Evolutionary conservation across 2,797 vertebrate species (phyloP), one percentile per base, ranked within the genome.

Genomic region (Mus spretus): DNA sequence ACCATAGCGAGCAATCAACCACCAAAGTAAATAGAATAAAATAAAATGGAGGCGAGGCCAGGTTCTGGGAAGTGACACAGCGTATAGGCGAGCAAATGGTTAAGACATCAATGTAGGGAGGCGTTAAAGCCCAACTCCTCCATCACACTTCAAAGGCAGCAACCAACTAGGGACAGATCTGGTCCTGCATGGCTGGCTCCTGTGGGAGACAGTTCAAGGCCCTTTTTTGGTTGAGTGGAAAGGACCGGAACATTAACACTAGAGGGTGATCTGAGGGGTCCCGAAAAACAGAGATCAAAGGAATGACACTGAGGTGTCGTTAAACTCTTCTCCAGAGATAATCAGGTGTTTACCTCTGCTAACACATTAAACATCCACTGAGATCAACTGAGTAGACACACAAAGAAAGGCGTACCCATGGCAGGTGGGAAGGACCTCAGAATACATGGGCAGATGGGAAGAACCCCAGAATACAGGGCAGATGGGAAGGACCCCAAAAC

Each of bases 101-200:
- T 83, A 59, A 74, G 87, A 84, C 37, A 24, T n/a, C 47, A 61
- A 34, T 53, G 40, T 24, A 78, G 55, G 90, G 34, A 82, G 47
- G 55, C 34, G 67, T 44, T 81, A 55, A 70, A 80, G 59, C 55
- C 37, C 1, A 4, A 40, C 10, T 75, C 81, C 92, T 82, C 47
- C 44, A 67, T 24, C 83, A 65, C 80, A 96, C 90, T 95, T 95
- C 96, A 94, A 95, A 97, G 95, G 67, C 31, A 5, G n/a, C 72
- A 47, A 24, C 72, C 63, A 75, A 28, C 47, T 63, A 67, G 61
- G 74, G 55, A 40, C 28, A 40, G 72, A 85, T 72, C 65, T 34
- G 3, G 34, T 55, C 72, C 82, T 67, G 91, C 95, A 34, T 89
- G 93, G 65, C 92, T 91, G 83, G 67, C 82, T 83, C 26, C 67